Conservation (phyloP, 2,797 vertebrate species). For the Halcyon leucocephala region DNA sequence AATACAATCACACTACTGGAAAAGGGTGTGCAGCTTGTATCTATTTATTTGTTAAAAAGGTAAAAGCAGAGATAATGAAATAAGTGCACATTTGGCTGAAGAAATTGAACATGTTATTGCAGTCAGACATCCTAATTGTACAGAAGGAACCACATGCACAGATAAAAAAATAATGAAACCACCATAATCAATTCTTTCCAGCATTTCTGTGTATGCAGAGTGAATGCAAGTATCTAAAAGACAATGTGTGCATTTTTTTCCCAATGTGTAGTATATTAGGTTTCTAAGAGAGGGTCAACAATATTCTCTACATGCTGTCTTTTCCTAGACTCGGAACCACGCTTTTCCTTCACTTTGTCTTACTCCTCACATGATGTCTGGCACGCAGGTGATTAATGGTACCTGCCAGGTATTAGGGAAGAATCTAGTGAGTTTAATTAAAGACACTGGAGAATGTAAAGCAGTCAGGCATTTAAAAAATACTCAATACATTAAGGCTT, state of each 20-base stretch:
- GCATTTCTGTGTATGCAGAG: neutral
- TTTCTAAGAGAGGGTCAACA: neutral
- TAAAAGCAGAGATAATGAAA: neutral
- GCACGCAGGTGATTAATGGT: neutral
- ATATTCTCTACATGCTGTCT: neutral
- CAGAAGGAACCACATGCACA: neutral
- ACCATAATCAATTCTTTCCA: neutral
- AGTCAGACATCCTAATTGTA: neutral
- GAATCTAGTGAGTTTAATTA: neutral
- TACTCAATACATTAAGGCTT: neutral
- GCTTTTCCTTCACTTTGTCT: neutral
- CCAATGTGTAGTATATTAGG: neutral
- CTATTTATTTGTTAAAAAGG: neutral
- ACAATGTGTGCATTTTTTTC: neutral
- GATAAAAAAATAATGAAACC: neutral
- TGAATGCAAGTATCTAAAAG: neutral
- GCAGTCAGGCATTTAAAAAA: neutral
- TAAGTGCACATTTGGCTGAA: neutral
- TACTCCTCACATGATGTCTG: fast-evolving
- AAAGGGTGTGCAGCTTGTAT: neutral
- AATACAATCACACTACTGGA: neutral
- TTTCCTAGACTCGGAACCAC: neutral
- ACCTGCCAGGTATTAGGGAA: fast-evolving
- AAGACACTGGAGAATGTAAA: neutral
- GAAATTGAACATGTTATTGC: neutral